phyloP scores from a whole-genome alignment of 2,113 vertebrate genomes.

The Damaliscus lunatus region DNA sequence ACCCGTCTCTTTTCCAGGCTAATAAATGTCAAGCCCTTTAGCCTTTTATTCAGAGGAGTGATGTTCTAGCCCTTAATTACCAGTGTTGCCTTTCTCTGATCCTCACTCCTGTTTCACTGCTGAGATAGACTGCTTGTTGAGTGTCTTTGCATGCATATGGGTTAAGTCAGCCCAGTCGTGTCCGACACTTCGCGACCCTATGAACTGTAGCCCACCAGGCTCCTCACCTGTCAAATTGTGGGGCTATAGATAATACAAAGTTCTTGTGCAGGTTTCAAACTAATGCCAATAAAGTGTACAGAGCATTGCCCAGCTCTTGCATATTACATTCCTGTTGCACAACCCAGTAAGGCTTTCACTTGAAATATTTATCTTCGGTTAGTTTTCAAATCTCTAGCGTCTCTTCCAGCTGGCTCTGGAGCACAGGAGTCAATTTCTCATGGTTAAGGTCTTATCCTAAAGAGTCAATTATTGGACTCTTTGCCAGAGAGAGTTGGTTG shows the following conservation, averaged over 20 bases:
- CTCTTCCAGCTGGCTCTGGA: background rate
- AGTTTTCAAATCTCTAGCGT: background rate
- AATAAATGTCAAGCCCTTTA: background rate
- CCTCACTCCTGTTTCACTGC: background rate
- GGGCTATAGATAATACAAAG: background rate
- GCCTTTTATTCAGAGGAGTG: background rate
- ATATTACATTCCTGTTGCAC: background rate
- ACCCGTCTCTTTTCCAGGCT: background rate
- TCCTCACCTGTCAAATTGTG: background rate
- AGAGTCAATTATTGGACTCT: background rate
- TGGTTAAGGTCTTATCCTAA: background rate
- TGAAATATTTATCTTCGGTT: background rate
- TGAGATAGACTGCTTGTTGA: background rate
- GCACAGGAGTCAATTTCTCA: background rate
- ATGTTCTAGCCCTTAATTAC: background rate
- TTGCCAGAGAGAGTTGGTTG: background rate
- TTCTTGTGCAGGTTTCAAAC: background rate
- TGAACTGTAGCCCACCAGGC: background rate
- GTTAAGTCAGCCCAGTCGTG: background rate
- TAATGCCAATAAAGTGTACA: background rate
- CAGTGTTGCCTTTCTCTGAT: background rate
- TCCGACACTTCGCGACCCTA: accelerated
- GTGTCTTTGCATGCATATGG: background rate
- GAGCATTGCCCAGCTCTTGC: background rate
- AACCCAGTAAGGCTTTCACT: background rate